These are phyloP conservation scores for Bombus soroeensis DNA, from an alignment of 1,140 invertebrate species.

Conservation along the genomic window DNA sequence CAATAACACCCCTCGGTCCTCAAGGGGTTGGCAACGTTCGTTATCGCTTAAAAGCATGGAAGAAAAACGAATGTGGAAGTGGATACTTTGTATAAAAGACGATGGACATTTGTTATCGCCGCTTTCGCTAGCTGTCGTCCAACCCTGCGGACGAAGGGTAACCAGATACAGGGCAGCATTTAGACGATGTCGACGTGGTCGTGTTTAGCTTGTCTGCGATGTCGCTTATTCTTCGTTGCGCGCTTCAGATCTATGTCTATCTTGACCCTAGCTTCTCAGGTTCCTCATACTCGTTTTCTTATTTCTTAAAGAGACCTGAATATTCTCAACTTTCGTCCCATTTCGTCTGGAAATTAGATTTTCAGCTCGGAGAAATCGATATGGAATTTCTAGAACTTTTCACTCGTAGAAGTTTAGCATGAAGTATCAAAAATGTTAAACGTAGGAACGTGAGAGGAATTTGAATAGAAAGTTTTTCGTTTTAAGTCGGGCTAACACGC, in stretches of 20 bases:
- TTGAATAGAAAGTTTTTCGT: not conserved
- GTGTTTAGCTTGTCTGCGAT: slow-evolving; percentile 8
- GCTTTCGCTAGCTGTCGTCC: slow-evolving; percentile 45
- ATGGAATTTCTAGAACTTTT: not conserved
- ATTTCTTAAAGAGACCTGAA: not conserved
- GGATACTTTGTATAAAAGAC: slow-evolving; percentile 76
- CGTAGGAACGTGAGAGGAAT: not conserved
- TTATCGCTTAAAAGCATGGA: slow-evolving; percentile 74
- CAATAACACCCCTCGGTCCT: slow-evolving; percentile 47
- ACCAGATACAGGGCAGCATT: slow-evolving; percentile 30
- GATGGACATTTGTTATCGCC: slow-evolving; percentile 73
- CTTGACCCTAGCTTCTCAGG: not conserved
- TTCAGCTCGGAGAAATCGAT: not conserved
- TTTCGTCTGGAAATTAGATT: not conserved
- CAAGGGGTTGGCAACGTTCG: slow-evolving; percentile 68
- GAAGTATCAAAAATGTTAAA: not conserved
- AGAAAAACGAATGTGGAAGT: slow-evolving; percentile 74
- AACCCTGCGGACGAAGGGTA: slow-evolving; percentile 5
- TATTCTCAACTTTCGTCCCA: not conserved
- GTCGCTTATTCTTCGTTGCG: not conserved
- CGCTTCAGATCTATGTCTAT: too few species aligned
- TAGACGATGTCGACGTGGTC: not conserved
- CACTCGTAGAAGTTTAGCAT: not conserved
- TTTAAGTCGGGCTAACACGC: not conserved
- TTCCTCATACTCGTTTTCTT: not conserved